Evolutionary conservation across 2,113 vertebrate genomes (phyloP).

Genomic region (Cochlearius cochlearius): DNA sequence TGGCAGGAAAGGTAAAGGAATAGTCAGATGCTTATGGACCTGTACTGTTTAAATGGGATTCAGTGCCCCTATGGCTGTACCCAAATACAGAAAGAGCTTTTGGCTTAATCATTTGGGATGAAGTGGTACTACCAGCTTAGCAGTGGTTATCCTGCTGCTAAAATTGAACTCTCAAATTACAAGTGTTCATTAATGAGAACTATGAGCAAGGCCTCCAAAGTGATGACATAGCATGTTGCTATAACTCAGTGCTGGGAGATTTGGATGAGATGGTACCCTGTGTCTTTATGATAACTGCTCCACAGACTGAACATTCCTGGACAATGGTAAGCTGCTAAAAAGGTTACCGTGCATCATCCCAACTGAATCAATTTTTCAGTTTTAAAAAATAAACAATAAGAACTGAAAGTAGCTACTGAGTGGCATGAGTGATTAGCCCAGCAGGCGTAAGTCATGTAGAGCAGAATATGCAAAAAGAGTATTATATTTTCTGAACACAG

Average conservation of each 20-base stretch:
- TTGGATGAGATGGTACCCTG: not conserved
- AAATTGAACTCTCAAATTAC: not conserved
- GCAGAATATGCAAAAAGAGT: not conserved
- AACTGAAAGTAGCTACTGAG: slow-evolving; percentile 15
- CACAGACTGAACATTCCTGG: not conserved
- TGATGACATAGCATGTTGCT: not conserved
- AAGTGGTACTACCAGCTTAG: not conserved
- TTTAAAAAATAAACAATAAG: not conserved
- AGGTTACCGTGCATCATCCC: not conserved
- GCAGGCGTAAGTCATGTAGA: not conserved
- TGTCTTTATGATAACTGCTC: not conserved
- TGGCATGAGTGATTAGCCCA: slow-evolving; percentile 14
- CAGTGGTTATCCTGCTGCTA: slow-evolving; percentile 7
- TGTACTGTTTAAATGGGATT: not conserved
- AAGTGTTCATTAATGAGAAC: not conserved
- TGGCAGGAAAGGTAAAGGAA: not conserved
- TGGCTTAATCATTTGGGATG: not conserved
- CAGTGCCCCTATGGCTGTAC: not conserved
- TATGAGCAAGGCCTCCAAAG: not conserved
- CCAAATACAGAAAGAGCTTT: slow-evolving; percentile 16
- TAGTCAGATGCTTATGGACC: not conserved
- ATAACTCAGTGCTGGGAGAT: not conserved
- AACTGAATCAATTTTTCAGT: not conserved
- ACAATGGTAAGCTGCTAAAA: not conserved
- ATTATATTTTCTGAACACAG: not conserved